Conservation (phyloP, 1,140 invertebrate species). For the Heliothis subflexa region DNA sequence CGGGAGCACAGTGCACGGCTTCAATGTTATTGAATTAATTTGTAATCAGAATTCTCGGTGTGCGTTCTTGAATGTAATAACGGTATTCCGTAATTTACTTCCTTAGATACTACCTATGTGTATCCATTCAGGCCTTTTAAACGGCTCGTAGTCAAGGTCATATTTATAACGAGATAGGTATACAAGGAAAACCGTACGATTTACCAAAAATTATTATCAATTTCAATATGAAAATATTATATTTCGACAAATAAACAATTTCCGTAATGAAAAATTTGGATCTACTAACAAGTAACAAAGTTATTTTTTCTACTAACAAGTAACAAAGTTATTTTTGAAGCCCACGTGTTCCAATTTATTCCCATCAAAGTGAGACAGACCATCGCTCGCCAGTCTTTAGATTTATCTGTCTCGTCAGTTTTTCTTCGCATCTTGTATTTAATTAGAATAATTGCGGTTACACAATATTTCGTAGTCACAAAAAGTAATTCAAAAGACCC, state of each 20-base stretch:
- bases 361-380: constrained; percentile 25
- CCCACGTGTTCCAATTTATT: constrained; percentile 16
- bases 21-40: constrained; percentile 84
- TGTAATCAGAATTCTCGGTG: constrained; percentile 82
- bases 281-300: background rate
- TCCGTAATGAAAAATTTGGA: background rate
- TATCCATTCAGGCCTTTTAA: background rate
- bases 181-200: constrained; percentile 2
- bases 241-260: background rate
- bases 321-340: constrained; percentile 17
- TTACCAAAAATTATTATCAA: background rate
- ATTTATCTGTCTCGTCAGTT: constrained; percentile 23
- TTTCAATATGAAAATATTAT: background rate
- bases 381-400: background rate
- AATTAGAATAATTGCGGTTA: constrained; percentile 73
- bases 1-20: constrained; percentile 80
- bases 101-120: constrained; percentile 9
- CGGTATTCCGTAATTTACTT: constrained; percentile 70
- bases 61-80: constrained; percentile 77
- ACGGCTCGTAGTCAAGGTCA: background rate
- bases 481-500: constrained; percentile 81
- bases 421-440: constrained; percentile 54
- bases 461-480: constrained; percentile 73
- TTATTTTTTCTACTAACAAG: too few relatives aligned
- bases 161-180: background rate